Evolutionary conservation across 2,797 vertebrate genomes (phyloP).

Genomic region (Serranus cabrilla): DNA sequence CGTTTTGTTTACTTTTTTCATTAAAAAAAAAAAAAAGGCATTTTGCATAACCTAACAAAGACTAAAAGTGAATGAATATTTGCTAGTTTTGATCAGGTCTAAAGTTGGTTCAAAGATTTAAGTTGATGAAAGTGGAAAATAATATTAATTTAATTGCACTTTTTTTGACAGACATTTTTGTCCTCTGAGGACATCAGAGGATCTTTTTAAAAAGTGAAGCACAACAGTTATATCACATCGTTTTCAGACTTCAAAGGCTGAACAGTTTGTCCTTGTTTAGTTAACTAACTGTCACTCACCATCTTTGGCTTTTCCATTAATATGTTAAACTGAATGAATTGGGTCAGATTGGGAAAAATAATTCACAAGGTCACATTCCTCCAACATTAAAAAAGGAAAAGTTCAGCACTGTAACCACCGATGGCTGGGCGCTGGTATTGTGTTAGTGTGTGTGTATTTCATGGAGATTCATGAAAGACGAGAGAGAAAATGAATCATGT

Average conservation of each 20-base stretch:
- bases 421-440: background rate
- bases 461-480: background rate
- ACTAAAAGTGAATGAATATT: too few relatives aligned
- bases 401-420: conserved; percentile 1
- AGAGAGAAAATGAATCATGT: conserved; percentile 25
- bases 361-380: conserved; percentile 49
- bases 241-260: conserved; percentile 40
- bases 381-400: conserved; percentile 16
- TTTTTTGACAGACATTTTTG: too few relatives aligned
- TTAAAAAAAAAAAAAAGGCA: too few relatives aligned
- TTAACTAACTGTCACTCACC: conserved; percentile 35
- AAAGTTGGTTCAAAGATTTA: too few relatives aligned
- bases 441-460: conserved; percentile 4
- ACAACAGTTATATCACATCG: conserved; percentile 21
- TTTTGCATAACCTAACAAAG: too few relatives aligned
- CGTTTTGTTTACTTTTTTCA: too few relatives aligned
- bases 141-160: too few relatives aligned
- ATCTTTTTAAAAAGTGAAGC: background rate
- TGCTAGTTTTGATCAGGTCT: too few relatives aligned
- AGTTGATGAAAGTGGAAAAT: too few relatives aligned
- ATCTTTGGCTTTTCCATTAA: conserved; percentile 45
- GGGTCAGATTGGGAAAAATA: conserved; percentile 45
- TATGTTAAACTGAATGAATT: conserved; percentile 60
- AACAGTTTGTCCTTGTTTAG: conserved; percentile 47
- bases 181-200: too few relatives aligned